Evolutionary conservation across 2,888 invertebrate genomes (phyloP), one percentile per base, ranked within the genome.

Genomic region (Cryptocephalus primarius): DNA sequence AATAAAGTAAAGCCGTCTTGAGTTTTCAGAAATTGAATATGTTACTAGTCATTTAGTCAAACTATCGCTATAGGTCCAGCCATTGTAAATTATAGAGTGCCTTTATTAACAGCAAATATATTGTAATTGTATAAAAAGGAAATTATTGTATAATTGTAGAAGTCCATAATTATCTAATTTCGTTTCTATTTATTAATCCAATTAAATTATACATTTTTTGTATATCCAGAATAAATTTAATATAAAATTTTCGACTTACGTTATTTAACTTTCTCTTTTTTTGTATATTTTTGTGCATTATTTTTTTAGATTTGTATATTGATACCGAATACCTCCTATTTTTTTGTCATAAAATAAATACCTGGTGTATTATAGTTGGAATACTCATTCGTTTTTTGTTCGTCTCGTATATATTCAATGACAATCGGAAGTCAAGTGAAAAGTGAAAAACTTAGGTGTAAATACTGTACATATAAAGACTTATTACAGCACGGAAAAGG

Each of bases 181-280:
- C 22, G 51, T 55, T 56, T 57, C 53, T 57, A 57, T 59, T 59
- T 59, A 59, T 59, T 59, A 59, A 57, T 55, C 49, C 54, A 55
- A 22, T 54, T 52, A 52, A 53, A 58, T 55, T 57, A 55, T 57
- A 55, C 57, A 58, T 56, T 55, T 54, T 59, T 57, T 59, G 55
- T 56, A 57, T 57, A 53, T 56, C 53, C n/a, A 51, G 49, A 57
- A 57, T 57, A 56, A 56, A 57, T 57, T 56, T 57, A 55, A 36
- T 36, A 36, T 36, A 36, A 36, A 36, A 36, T 12, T 36, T 12
- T 36, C 36, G 36, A 12, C 36, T 36, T 36, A 36, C 22, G 12
- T 36, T 36, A 36, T 36, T 36, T 36, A 36, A 36, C 36, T 36
- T 36, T 22, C 22, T 22, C n/a, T 22, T 22, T 22, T 36, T 36